Base-by-base conservation (phyloP, 2,797 vertebrate genomes). In the Parauchenoglanis punctatus region DNA sequence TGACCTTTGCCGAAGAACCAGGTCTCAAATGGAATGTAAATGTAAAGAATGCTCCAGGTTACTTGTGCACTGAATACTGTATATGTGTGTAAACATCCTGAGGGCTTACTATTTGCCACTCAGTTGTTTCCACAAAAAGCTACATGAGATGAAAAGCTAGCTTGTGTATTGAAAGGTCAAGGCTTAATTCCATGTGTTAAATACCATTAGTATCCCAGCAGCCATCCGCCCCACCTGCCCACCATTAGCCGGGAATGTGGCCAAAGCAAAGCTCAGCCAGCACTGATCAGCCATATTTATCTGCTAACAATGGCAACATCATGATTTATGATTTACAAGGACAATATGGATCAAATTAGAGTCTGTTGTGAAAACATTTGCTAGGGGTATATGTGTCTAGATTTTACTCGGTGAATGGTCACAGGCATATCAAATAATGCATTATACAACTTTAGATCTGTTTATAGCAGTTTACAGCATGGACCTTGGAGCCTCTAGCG, bases 201-300 rank as follows among this genome's bases (percentile, higher is more conserved):
- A 73, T 58, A 12, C 31, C 23, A 25, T 70, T 25, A 63, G 12
- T 2, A 58, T 77, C 52, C 54, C 75, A 59, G 72, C 63, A 85
- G 75, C 83, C 18, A 61, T 85, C 54, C 52, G 54, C 52, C 7
- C 23, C 72, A 87, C 73, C 52, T 87, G 75, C 40, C 82, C 82
- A 72, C 65, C 17, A 59, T 56, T 83, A 84, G 7, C 72, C 46
- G 77, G 72, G 86, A 87, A 87, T 76, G 86, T 13, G 52, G 58
- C 54, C 86, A 75, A 63, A 76, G 54, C 23, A 49, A 67, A 52
- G 17, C 58, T 25, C 15, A 61, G 44, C 15, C 56, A 25, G 35
- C 78, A 81, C 56, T 35, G 56, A 61, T 61, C 75, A 40, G 54
- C 20, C n/a, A n/a, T 82, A 23, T 54, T 54, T 84, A 78, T 10